Base-by-base conservation (phyloP, 2,797 vertebrate species). In the Botia kubotai region DNA sequence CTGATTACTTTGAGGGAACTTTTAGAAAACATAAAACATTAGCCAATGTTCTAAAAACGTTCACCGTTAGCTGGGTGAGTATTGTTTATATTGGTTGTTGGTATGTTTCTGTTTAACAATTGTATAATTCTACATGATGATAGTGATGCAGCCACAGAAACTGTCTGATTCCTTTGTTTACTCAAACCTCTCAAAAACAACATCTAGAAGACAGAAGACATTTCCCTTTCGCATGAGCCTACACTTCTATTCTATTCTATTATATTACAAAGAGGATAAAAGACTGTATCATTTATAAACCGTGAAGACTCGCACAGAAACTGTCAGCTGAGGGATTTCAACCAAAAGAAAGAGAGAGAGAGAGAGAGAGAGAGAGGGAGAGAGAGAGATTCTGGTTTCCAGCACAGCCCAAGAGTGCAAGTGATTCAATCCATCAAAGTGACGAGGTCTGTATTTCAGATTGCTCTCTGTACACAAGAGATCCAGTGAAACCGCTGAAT, bases 371-470 rank as follows among this genome's bases (percentile, higher is more conserved):
- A 23, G 21, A 10, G 11, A 26, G 57, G 5, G 21, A 36, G 33
- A 50, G 39, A 72, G 73, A 48, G 23, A 66, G n/a, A 82, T 53
- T 57, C 73, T 82, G n/a, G 52, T 75, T 72, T 65, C 65, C 65
- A 82, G 75, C 80, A 83, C 82, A 73, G 50, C 78, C 60, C 77
- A 77, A 84, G 33, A 69, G 77, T 70, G 67, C 68, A 77, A 36
- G 66, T 62, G 67, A 82, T 77, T 80, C 81, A 78, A 86, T 84
- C 82, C 55, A 77, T 86, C 82, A 84, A 57, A 29, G 58, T 82
- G 85, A 77, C 80, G 82, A 63, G 74, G 77, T 80, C 82, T 84
- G 67, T 29, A 69, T 80, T 84, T 84, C 77, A 84, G 66, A 86
- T 86, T 77, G 50, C 46, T 75, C 72, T 63, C 43, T 11, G 77